These are phyloP conservation scores for Mormyrus lacerda DNA, from an alignment of 2,113 vertebrate species.

Conservation along the genomic window DNA sequence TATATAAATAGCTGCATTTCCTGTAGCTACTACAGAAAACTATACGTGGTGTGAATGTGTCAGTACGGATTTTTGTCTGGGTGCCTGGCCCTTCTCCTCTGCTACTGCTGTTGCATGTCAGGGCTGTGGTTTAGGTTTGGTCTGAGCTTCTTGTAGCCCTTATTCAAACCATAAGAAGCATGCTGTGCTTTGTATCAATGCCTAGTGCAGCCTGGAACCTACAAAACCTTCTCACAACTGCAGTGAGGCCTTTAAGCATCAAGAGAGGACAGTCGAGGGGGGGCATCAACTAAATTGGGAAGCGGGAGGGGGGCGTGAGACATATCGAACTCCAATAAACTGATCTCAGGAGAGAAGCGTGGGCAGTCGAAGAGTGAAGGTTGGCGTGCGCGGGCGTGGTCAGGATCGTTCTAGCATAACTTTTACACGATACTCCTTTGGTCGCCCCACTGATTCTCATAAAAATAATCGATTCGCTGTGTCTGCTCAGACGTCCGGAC, in stretches of 20 bases:
- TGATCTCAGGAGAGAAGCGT: not conserved
- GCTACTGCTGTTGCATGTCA: not conserved
- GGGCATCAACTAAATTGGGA: not conserved
- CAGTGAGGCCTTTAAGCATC: not conserved
- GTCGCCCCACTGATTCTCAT: not conserved
- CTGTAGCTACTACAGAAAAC: not conserved
- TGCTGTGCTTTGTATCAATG: not conserved
- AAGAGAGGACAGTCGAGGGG: not conserved
- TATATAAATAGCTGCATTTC: not conserved
- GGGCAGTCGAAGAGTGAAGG: not conserved
- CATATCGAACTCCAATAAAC: not conserved
- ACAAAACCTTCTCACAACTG: not conserved
- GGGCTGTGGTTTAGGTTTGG: not conserved
- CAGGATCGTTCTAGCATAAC: not conserved
- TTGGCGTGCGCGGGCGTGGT: not conserved
- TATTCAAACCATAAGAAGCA: not conserved
- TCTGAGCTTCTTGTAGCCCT: not conserved
- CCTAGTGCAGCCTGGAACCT: not conserved
- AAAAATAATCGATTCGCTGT: not conserved
- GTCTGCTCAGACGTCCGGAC: not conserved
- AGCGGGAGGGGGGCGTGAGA: not conserved
- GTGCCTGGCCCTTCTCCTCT: not conserved
- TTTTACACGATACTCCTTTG: not conserved
- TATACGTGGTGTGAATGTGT: not conserved
- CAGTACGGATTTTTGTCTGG: not conserved